Evolutionary conservation across 1,140 invertebrate genomes (phyloP).

Genomic region (Subanguina moxae): DNA sequence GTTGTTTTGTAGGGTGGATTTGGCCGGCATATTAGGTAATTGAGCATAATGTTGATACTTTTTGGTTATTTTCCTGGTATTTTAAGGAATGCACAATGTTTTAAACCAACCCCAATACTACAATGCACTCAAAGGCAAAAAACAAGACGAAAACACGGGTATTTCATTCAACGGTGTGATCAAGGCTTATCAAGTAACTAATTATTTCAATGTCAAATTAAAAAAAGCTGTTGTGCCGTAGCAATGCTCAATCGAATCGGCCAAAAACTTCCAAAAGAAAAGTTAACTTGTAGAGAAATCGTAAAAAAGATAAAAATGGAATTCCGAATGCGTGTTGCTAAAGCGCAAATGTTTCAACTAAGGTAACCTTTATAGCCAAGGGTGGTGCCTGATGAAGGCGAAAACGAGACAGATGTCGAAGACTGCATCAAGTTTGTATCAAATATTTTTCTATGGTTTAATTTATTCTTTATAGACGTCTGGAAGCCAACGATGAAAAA

Average conservation of each 20-base stretch:
- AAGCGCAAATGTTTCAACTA: too few species aligned
- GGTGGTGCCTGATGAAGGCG: constrained; percentile 61
- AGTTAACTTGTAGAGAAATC: too few species aligned
- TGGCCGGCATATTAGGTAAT: constrained; percentile 73
- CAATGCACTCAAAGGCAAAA: constrained; percentile 69
- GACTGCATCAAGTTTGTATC: constrained; percentile 60
- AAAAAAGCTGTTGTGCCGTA: constrained; percentile 52
- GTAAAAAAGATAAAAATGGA: too few species aligned
- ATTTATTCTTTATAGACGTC: constrained; percentile 29
- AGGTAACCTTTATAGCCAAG: constrained; percentile 44
- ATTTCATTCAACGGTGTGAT: constrained; percentile 59
- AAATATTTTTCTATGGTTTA: neutral
- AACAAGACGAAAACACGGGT: constrained; percentile 57
- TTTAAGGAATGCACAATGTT: constrained; percentile 94
- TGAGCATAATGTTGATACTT: neutral
- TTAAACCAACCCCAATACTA: constrained; percentile 99
- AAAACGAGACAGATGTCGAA: constrained; percentile 63
- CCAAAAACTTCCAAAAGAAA: too few species aligned
- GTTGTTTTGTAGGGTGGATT: constrained; percentile 70
- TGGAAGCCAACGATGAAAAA: constrained; percentile 76
- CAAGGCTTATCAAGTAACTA: constrained; percentile 53
- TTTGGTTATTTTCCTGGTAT: constrained; percentile 36
- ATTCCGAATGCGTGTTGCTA: too few species aligned
- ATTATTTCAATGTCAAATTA: too few species aligned
- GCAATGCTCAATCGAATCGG: constrained; percentile 62